Conservation (phyloP, 2,113 vertebrate genomes). For the Zingel zingel region DNA sequence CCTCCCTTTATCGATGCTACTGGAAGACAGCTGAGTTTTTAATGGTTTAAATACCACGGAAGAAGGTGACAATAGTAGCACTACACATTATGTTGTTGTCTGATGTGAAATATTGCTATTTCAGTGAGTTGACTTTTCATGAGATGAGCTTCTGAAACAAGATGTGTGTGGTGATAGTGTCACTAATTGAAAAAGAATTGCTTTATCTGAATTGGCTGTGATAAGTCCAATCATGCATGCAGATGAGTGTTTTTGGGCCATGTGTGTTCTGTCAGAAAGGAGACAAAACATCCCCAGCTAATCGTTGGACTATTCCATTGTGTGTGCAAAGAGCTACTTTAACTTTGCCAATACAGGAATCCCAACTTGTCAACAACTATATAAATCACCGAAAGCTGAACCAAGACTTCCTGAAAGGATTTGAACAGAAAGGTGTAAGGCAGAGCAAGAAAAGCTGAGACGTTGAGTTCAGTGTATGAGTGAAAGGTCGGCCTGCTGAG, state of each 20-base stretch:
- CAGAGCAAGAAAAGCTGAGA: neutral
- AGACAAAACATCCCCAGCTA: conserved; percentile 34
- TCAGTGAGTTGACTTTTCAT: neutral
- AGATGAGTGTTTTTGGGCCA: conserved; percentile 45
- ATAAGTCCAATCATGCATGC: conserved; percentile 41
- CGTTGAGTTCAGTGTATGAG: conserved; percentile 2
- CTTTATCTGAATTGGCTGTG: conserved; percentile 27
- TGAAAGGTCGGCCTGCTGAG: neutral
- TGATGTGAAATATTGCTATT: neutral
- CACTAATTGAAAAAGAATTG: neutral
- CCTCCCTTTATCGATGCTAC: neutral
- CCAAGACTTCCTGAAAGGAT: neutral
- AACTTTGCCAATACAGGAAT: conserved; percentile 7
- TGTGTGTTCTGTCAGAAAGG: conserved; percentile 30
- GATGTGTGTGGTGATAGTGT: neutral
- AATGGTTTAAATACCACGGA: neutral
- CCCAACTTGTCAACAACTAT: neutral
- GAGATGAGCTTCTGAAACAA: conserved; percentile 1
- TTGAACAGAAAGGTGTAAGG: conserved; percentile 18
- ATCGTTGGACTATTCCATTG: neutral
- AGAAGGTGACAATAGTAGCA: neutral
- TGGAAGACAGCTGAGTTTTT: neutral
- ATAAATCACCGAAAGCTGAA: neutral
- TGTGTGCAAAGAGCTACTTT: neutral
- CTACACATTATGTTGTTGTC: neutral